Evolutionary conservation across 2,888 invertebrate species (phyloP).

Genomic region (Syritta pipiens): DNA sequence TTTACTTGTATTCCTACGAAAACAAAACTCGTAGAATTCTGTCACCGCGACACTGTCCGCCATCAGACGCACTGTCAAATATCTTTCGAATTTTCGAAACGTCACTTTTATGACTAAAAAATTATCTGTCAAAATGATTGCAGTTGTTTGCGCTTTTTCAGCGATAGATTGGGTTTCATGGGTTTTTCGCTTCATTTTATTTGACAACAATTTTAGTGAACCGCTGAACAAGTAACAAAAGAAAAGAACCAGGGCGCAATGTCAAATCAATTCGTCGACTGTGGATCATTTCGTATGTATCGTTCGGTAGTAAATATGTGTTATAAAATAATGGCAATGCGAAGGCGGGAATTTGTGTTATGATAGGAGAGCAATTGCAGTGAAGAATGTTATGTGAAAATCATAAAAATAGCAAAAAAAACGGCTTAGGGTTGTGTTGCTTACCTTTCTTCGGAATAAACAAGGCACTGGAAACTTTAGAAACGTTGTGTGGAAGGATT

Average conservation of each 20-base stretch:
- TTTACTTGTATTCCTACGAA: no score
- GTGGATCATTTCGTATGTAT: slow-evolving; percentile 38
- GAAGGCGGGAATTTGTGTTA: no score
- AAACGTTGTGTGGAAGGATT: no score
- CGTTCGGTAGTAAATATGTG: not conserved
- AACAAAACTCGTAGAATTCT: not conserved
- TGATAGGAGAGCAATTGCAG: no score
- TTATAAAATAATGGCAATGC: no score
- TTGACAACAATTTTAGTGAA: slow-evolving; percentile 20
- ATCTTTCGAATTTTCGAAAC: slow-evolving; percentile 19
- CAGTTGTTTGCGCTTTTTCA: not conserved
- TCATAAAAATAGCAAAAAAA: no score
- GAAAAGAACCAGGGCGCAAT: no score
- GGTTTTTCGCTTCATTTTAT: slow-evolving; percentile 2
- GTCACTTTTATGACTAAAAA: not conserved
- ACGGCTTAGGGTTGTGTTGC: no score
- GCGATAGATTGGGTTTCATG: not conserved
- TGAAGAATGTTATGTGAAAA: no score
- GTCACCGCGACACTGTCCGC: not conserved
- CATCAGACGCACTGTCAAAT: not conserved
- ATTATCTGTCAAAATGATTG: not conserved
- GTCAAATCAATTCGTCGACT: slow-evolving; percentile 50
- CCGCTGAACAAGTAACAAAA: not conserved
- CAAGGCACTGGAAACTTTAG: no score
- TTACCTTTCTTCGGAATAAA: no score